phyloP scores from a whole-genome alignment of 1,140 invertebrate species.

The Eurosta solidaginis region DNA sequence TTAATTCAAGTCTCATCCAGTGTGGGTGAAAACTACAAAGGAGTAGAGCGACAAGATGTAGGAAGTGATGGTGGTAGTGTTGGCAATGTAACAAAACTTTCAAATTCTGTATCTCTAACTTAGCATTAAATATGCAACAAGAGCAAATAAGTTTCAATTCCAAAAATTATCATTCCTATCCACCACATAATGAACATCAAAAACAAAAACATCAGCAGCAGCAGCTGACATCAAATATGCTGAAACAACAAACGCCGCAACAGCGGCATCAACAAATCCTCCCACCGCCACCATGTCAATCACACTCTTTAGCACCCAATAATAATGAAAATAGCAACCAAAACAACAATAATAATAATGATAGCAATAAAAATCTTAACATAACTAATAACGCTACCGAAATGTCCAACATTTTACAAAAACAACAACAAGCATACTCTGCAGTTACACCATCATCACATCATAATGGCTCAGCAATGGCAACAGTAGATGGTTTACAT shows the following conservation, averaged over 20 bases:
- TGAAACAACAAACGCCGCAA: slow-evolving; percentile 27
- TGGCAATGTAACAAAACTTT: not conserved
- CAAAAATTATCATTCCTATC: slow-evolving; percentile 30
- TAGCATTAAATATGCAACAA: not conserved
- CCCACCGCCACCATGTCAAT: slow-evolving; percentile 33
- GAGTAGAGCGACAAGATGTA: no score
- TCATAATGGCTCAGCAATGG: not conserved
- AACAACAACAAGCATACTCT: not conserved
- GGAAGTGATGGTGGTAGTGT: not conserved
- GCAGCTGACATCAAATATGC: slow-evolving; percentile 17
- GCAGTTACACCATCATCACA: not conserved
- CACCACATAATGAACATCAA: slow-evolving; percentile 32
- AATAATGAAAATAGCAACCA: slow-evolving; percentile 24
- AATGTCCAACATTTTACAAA: not conserved
- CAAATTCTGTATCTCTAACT: not conserved
- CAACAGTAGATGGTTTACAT: not conserved
- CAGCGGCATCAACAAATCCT: slow-evolving; percentile 35
- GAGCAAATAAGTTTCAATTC: slow-evolving; percentile 21
- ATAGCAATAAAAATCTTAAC: slow-evolving; percentile 27
- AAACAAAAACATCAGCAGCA: slow-evolving; percentile 36
- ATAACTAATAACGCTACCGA: not conserved
- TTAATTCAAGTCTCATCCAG: not conserved
- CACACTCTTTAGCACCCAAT: slow-evolving; percentile 4
- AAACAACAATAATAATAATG: slow-evolving; percentile 17
- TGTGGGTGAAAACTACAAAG: no score